Conservation (phyloP, 2,888 invertebrate species). For the Drosophila mulleri region DNA sequence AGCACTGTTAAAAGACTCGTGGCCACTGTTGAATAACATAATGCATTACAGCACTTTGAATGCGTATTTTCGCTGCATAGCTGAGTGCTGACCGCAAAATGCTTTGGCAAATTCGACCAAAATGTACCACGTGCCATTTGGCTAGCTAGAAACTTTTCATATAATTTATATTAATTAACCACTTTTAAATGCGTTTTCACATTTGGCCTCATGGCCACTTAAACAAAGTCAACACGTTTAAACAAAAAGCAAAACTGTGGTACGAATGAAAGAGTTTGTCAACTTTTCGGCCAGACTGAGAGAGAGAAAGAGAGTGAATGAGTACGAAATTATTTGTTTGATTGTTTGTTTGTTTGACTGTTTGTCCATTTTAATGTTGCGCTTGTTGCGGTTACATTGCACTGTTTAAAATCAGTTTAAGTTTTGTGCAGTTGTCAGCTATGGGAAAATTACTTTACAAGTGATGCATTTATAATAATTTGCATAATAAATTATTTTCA, state of each 20-base stretch:
- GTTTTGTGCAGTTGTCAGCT: conserved; percentile 66
- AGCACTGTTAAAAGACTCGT: no score
- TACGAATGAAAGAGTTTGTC: conserved; percentile 50
- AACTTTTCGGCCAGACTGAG: conserved; percentile 62
- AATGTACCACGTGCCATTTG: conserved; percentile 18
- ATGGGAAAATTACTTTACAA: conserved; percentile 71
- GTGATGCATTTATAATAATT: conserved; percentile 77
- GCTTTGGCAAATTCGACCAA: conserved; percentile 7
- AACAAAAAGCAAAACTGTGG: conserved; percentile 49
- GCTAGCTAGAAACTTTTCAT: conserved; percentile 20
- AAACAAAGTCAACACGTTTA: conserved; percentile 63
- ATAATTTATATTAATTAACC: conserved; percentile 70
- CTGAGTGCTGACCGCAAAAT: conserved; percentile 11
- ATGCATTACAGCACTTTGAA: no score
- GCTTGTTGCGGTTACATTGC: conserved; percentile 60
- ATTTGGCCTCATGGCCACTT: conserved; percentile 60
- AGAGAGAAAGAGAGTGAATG: neutral
- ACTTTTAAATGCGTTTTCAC: conserved; percentile 59
- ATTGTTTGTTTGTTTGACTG: conserved; percentile 27
- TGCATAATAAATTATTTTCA: conserved; percentile 77
- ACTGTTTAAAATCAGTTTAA: conserved; percentile 73
- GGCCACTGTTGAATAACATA: conserved; percentile 4
- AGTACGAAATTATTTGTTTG: conserved; percentile 39
- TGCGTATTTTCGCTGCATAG: conserved; percentile 2
- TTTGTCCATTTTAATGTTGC: conserved; percentile 60